phyloP scores from a whole-genome alignment of 2,797 vertebrate genomes.

The Cebuella pygmaea region DNA sequence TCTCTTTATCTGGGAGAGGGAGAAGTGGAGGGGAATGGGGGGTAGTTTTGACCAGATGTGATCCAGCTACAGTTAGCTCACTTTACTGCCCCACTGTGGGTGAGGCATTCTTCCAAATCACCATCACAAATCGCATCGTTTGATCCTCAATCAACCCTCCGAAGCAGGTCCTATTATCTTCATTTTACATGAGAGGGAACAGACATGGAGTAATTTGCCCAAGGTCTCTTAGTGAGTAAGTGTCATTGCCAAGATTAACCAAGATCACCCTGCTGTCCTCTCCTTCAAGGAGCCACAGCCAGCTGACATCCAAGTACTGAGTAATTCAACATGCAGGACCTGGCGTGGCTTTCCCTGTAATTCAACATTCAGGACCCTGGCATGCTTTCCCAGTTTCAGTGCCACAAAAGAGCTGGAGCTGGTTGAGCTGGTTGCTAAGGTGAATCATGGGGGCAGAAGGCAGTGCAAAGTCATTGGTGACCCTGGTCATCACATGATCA shows the following conservation, averaged over 20 bases:
- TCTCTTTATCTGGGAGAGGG: background rate
- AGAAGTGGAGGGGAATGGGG: background rate
- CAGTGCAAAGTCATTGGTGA: background rate
- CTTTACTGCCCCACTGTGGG: background rate
- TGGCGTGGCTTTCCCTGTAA: background rate
- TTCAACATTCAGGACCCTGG: background rate
- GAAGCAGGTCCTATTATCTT: background rate
- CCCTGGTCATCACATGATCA: background rate
- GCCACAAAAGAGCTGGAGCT: background rate
- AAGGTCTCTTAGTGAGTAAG: background rate
- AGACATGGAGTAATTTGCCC: background rate
- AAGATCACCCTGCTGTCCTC: background rate
- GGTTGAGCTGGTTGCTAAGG: conserved; percentile 50
- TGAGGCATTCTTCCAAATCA: background rate
- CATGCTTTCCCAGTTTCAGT: background rate
- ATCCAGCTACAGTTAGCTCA: background rate
- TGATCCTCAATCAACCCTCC: background rate
- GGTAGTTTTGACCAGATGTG: background rate
- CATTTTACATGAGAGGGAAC: background rate
- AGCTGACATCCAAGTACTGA: background rate
- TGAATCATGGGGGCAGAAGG: background rate
- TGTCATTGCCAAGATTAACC: background rate
- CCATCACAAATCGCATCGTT: background rate
- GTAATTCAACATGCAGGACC: background rate
- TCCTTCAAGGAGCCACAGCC: background rate